Evolutionary conservation across 1,140 invertebrate genomes (phyloP).

Genomic region (Scaptodrosophila lebanonensis): DNA sequence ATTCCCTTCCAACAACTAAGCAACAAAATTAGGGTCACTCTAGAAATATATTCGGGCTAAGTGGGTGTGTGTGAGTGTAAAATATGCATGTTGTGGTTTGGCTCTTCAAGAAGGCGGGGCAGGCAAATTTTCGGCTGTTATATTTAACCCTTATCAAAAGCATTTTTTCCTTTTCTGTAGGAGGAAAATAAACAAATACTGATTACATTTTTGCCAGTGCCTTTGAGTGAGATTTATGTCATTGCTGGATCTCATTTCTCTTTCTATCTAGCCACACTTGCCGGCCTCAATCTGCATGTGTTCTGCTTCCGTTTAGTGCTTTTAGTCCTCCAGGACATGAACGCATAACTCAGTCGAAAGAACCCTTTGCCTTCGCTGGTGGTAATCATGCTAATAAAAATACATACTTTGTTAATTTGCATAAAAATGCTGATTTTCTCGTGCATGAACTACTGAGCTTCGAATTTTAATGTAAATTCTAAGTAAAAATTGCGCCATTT

Average conservation of each 20-base stretch:
- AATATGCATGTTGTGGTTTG: constrained; percentile 49
- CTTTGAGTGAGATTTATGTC: constrained; percentile 15
- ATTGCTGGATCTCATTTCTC: constrained; percentile 6
- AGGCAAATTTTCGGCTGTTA: background rate
- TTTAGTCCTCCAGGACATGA: background rate
- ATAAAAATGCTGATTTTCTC: constrained; percentile 30
- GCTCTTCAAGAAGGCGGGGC: background rate
- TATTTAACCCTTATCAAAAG: constrained; percentile 56
- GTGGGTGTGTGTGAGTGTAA: constrained; percentile 33
- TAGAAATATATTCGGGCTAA: background rate
- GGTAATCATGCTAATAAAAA: constrained; percentile 3
- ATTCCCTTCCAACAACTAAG: constrained; percentile 31
- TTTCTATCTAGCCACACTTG: too few relatives aligned
- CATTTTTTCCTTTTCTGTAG: constrained; percentile 20
- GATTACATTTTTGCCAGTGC: constrained; percentile 25
- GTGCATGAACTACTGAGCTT: constrained; percentile 7
- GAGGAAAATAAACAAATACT: constrained; percentile 3
- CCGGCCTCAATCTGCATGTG: constrained; percentile 3
- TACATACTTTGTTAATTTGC: constrained; percentile 28
- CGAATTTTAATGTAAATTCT: constrained; percentile 25
- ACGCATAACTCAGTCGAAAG: background rate
- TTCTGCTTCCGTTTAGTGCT: constrained; percentile 3
- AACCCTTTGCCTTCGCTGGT: background rate
- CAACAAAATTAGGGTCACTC: constrained; percentile 52
- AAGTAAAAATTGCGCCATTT: constrained; percentile 7